Evolutionary conservation across 2,888 invertebrate species (phyloP).

Genomic region (Calameuta filiformis): DNA sequence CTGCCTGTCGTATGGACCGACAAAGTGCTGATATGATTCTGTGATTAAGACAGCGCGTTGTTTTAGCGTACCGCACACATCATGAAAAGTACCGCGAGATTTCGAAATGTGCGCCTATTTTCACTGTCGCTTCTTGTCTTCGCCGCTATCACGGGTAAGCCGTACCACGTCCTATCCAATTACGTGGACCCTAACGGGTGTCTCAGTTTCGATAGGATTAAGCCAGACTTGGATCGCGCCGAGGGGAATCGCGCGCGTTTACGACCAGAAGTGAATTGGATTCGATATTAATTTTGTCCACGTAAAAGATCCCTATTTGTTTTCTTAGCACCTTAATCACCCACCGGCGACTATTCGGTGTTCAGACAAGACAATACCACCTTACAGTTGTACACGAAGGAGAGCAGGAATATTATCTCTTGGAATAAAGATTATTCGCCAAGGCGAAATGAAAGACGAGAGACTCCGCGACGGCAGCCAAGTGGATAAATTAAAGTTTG

Average conservation of each 20-base stretch:
- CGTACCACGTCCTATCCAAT: background rate
- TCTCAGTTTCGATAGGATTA: background rate
- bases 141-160: conserved; percentile 57
- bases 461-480: background rate
- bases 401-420: background rate
- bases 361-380: background rate
- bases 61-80: conserved; percentile 23
- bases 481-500: background rate
- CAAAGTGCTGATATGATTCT: conserved; percentile 41
- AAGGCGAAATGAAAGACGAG: background rate
- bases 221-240: background rate
- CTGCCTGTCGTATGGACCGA: conserved; percentile 12
- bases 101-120: conserved; percentile 44
- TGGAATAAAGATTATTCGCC: background rate
- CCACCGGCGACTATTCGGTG: background rate
- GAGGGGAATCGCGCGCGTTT: background rate
- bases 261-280: background rate
- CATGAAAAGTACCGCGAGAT: conserved; percentile 50
- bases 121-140: conserved; percentile 50
- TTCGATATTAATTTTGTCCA: background rate
- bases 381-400: background rate
- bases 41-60: background rate
- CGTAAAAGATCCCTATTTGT: background rate
- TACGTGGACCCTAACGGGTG: background rate
- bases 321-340: background rate